Percentiles rank a stretch among this genome's conserved stretches.
phyloP scores from a whole-genome alignment of 2,888 invertebrate species.

The Nudaria mundana region DNA sequence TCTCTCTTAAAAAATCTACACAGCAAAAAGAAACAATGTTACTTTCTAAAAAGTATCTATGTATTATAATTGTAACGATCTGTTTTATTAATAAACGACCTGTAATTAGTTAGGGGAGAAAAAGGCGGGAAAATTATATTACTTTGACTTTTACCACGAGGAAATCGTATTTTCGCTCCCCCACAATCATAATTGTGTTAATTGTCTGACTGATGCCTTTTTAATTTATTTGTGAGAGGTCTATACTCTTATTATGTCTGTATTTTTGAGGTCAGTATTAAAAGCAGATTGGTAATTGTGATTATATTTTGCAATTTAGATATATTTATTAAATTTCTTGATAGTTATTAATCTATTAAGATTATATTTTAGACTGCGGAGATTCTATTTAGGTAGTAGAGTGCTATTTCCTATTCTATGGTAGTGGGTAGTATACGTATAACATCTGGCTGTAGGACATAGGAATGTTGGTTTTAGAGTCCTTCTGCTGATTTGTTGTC shows the following conservation, averaged over 20 bases:
- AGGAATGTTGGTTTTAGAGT: no score
- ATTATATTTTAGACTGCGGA: no score
- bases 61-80: slow-evolving; percentile 70
- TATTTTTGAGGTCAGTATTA: slow-evolving; percentile 34
- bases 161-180: slow-evolving; percentile 66
- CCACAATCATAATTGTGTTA: slow-evolving; percentile 70
- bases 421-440: no score
- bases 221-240: slow-evolving; percentile 43
- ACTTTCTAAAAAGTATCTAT: no score
- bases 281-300: no score
- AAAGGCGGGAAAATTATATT: slow-evolving; percentile 74
- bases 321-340: background rate
- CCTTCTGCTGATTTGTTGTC: no score
- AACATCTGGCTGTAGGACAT: no score
- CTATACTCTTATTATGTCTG: slow-evolving; percentile 24
- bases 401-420: no score
- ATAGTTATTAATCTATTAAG: no score
- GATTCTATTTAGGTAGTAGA: no score
- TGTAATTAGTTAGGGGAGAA: slow-evolving; percentile 76
- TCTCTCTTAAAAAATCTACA: no score
- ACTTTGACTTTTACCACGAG: slow-evolving; percentile 65
- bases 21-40: no score
- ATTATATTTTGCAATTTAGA: slow-evolving; percentile 5
- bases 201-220: slow-evolving; percentile 63
- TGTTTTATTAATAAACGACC: slow-evolving; percentile 74